Evolutionary conservation across 1,140 invertebrate species (phyloP).

Genomic region (Drosophila oshimai): DNA sequence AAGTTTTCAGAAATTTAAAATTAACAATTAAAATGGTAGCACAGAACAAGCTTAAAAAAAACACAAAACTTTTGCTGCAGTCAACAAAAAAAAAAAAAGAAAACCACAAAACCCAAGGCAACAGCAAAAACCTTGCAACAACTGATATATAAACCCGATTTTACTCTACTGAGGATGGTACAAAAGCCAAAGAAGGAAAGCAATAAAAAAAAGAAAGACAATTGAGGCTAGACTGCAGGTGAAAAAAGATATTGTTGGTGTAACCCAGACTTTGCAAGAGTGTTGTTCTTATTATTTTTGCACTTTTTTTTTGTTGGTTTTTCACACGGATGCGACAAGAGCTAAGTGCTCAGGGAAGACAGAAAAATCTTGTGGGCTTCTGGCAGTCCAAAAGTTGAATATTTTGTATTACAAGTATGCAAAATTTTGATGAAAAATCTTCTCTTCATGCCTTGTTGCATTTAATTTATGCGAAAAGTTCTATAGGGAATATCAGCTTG

Average conservation of each 20-base stretch:
- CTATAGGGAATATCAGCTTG: not conserved
- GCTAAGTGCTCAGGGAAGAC: not conserved
- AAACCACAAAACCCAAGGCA: slow-evolving; percentile 4
- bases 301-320: slow-evolving; percentile 1
- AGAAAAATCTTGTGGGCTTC: not conserved
- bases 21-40: slow-evolving; percentile 15
- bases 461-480: slow-evolving; percentile 26
- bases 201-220: too few relatives aligned
- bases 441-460: slow-evolving; percentile 5
- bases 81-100: slow-evolving; percentile 9
- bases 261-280: not conserved
- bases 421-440: not conserved
- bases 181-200: not conserved
- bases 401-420: not conserved
- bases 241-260: not conserved
- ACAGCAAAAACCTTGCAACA: not conserved
- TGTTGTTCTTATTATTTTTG: slow-evolving; percentile 7
- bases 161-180: not conserved
- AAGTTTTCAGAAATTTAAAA: slow-evolving; percentile 5
- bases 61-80: slow-evolving; percentile 9
- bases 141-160: not conserved
- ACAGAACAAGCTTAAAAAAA: not conserved
- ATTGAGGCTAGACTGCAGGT: slow-evolving; percentile 29
- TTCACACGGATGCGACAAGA: not conserved
- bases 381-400: not conserved